Evolutionary conservation across 2,797 vertebrate species (phyloP), one percentile per base, ranked within the genome.

Genomic region (Enteromius unitaeniatus): DNA sequence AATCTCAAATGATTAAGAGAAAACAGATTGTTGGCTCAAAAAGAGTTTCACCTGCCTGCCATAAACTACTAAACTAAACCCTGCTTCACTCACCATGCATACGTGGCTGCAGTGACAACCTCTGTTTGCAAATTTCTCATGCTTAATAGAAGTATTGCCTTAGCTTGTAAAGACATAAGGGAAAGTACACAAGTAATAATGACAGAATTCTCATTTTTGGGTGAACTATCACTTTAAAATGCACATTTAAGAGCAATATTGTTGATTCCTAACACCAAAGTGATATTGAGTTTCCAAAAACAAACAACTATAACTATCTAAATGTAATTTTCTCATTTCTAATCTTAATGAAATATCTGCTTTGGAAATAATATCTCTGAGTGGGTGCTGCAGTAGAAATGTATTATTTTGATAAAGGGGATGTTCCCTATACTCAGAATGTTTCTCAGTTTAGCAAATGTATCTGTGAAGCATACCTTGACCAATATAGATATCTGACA

Each of bases 81-180:
- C 72, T 51, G 67, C 51, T 62, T 78, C 34, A 23, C 31, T 64
- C 60, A 64, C 14, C 31, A 14, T 76, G 86, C 82, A 86, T 78
- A 87, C 80, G 84, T 89, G 87, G 86, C 86, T 70, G 58, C 37
- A 15, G 26, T 81, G 31, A 83, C 81, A 82, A 78, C 47, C 23
- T 82, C 69, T 28, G 34, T 58, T 75, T 23, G 19, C 40, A 68
- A 60, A 28, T 37, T 60, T 72, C 17, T 31, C 11, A 53, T 40
- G 74, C 72, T 55, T 55, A 14, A 11, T 53, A 14, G 19, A 55
- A 75, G 15, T 1, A 10, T 23, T 37, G 10, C n/a, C 11, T 13
- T n/a, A 14, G 6, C 14, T 15, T 64, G 58, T 47, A 11, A 7
- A 60, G 73, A 28, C 3, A 15, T 70, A 28, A 62, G 6, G n/a